Evolutionary conservation across 2,113 vertebrate genomes (phyloP).

Genomic region (Gymnarchus niloticus): DNA sequence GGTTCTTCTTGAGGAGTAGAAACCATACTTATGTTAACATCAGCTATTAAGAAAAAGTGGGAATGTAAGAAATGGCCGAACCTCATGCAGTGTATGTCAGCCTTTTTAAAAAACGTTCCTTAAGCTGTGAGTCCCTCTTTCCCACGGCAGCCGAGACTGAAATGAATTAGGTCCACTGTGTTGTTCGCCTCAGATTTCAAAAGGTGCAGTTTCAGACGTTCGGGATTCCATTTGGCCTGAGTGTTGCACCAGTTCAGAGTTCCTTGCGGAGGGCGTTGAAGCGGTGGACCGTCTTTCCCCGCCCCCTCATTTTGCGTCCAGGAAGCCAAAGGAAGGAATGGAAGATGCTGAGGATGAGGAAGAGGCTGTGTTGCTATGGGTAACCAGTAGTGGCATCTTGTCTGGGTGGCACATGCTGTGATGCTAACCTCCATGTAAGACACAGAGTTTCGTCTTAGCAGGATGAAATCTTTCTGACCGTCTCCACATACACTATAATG

Average conservation of each 20-base stretch:
- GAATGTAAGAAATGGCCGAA: background rate
- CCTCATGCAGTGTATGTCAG: background rate
- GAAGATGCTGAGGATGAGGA: conserved; percentile 40
- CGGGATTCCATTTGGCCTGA: conserved; percentile 55
- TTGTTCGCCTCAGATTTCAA: conserved; percentile 36
- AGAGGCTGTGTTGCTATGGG: conserved; percentile 60
- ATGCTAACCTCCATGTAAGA: conserved; percentile 20
- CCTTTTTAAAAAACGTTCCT: background rate
- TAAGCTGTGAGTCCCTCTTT: background rate
- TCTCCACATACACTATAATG: background rate
- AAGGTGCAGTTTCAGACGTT: conserved; percentile 20
- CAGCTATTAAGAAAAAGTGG: background rate
- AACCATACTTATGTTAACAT: background rate
- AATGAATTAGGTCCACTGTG: background rate
- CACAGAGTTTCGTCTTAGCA: conserved; percentile 18
- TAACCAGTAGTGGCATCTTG: conserved; percentile 51
- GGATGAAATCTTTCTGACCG: background rate
- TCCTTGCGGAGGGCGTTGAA: conserved; percentile 46
- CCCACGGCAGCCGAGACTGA: background rate
- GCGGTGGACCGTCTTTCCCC: conserved; percentile 27
- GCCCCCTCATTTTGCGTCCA: conserved; percentile 21
- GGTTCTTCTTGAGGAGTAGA: background rate
- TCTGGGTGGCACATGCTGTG: conserved; percentile 7
- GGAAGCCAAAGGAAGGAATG: conserved; percentile 17
- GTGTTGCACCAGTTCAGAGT: conserved; percentile 46